A percentile compares a stretch with the other conserved stretches of the same genome.
These are phyloP conservation scores for Conchocele bisecta DNA, from an alignment of 2,888 invertebrate species.

Conservation along the genomic window DNA sequence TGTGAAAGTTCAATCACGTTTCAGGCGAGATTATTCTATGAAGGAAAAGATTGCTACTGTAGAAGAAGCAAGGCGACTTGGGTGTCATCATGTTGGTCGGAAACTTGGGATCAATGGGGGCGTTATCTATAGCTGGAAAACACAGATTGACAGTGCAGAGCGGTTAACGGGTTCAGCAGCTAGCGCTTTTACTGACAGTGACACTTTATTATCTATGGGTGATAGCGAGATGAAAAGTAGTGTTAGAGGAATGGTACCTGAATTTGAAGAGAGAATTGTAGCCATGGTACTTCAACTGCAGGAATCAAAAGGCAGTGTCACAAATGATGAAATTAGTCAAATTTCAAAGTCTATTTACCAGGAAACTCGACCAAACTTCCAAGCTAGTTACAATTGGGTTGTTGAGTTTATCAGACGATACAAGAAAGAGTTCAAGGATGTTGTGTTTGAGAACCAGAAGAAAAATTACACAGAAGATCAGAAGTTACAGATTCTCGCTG, in stretches of 20 bases:
- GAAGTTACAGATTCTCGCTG: slow-evolving; percentile 55
- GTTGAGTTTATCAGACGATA: slow-evolving; percentile 45
- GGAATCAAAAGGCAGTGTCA: slow-evolving; percentile 38
- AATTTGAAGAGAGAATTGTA: slow-evolving; percentile 45
- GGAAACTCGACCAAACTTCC: slow-evolving; percentile 51
- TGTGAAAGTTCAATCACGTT: slow-evolving; percentile 43
- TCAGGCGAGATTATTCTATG: slow-evolving; percentile 43
- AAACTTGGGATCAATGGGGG: slow-evolving; percentile 52
- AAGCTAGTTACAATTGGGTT: slow-evolving; percentile 54
- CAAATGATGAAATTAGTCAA: slow-evolving; percentile 47
- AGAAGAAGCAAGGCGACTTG: slow-evolving; percentile 54
- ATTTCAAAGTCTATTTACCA: slow-evolving; percentile 38
- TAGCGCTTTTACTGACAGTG: no score
- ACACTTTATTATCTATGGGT: background rate
- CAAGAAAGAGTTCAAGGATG: slow-evolving; percentile 38
- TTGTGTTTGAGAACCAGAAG: slow-evolving; percentile 44
- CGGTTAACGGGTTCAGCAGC: slow-evolving; percentile 14
- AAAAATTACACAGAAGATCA: slow-evolving; percentile 34
- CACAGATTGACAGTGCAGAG: slow-evolving; percentile 48
- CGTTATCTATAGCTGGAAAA: slow-evolving; percentile 56
- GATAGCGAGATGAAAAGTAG: background rate
- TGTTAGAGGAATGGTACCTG: slow-evolving; percentile 45
- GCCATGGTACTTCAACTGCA: slow-evolving; percentile 40
- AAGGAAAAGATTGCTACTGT: slow-evolving; percentile 52
- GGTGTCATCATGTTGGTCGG: slow-evolving; percentile 53